These are phyloP conservation scores for Romanogobio albipinnatus DNA, from an alignment of 2,113 vertebrate species.

Conservation along the genomic window DNA sequence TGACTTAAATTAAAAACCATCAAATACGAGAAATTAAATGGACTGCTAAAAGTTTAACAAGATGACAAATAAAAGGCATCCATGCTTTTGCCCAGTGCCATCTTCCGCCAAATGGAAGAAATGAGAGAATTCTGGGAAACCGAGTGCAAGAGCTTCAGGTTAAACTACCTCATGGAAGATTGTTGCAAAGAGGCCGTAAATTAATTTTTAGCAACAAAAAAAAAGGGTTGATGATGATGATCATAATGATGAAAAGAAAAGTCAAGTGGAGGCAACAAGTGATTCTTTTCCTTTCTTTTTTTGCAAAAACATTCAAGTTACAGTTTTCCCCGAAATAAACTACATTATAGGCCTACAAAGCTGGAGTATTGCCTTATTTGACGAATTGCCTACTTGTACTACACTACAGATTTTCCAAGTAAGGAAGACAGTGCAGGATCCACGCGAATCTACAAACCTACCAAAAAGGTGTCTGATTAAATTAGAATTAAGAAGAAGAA, in stretches of 20 bases:
- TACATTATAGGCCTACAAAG: slow-evolving; percentile 60
- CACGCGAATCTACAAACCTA: neutral
- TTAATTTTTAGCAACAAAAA: neutral
- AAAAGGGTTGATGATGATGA: neutral
- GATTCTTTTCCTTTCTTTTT: neutral
- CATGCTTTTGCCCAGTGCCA: slow-evolving; percentile 11
- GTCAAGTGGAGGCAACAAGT: slow-evolving; percentile 41
- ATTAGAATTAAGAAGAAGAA: neutral
- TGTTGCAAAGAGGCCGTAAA: neutral
- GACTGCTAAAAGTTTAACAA: neutral
- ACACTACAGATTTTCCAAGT: slow-evolving; percentile 29
- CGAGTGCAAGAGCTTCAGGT: slow-evolving; percentile 13
- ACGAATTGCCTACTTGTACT: slow-evolving; percentile 53
- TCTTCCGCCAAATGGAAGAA: slow-evolving; percentile 7
- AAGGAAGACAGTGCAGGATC: slow-evolving; percentile 65
- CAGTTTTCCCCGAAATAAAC: slow-evolving; percentile 59
- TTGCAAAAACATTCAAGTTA: slow-evolving; percentile 71
- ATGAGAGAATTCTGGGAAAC: slow-evolving; percentile 3
- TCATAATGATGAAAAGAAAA: neutral
- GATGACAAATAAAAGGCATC: neutral
- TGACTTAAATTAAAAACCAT: slow-evolving; percentile 58
- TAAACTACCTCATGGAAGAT: slow-evolving; percentile 22
- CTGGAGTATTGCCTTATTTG: slow-evolving; percentile 70
- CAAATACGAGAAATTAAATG: neutral
- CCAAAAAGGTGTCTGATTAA: neutral